Conservation (phyloP, 2,888 invertebrate genomes). For the Tipula helvola region DNA sequence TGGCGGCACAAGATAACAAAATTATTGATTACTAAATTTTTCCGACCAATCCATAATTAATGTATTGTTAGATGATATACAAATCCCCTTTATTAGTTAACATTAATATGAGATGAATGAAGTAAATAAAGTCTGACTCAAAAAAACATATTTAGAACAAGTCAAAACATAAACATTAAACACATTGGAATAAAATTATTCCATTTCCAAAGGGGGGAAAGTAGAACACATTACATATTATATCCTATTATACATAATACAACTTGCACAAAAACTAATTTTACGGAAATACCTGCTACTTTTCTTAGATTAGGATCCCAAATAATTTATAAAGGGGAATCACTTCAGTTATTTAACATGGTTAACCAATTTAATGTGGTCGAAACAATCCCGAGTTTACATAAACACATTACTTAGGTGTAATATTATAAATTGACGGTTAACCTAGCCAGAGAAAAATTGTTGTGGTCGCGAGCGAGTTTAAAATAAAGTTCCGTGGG, state of each 20-base stretch:
- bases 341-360: no score
- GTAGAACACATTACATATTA: not conserved
- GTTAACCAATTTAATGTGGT: no score
- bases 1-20: not conserved
- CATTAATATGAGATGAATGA: no score
- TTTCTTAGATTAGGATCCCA: not conserved
- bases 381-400: no score
- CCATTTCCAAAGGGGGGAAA: not conserved
- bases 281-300: not conserved
- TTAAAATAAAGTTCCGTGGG: no score
- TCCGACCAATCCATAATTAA: not conserved
- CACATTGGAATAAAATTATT: not conserved
- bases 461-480: no score
- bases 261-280: not conserved
- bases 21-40: not conserved
- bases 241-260: not conserved
- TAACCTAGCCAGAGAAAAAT: no score
- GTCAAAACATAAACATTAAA: not conserved
- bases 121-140: not conserved
- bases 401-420: no score
- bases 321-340: no score
- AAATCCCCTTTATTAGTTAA: not conserved
- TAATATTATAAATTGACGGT: no score
- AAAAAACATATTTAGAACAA: not conserved
- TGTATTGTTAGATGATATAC: not conserved